Conservation (phyloP, 2,113 vertebrate genomes). For the Thalassoma bifasciatum region DNA sequence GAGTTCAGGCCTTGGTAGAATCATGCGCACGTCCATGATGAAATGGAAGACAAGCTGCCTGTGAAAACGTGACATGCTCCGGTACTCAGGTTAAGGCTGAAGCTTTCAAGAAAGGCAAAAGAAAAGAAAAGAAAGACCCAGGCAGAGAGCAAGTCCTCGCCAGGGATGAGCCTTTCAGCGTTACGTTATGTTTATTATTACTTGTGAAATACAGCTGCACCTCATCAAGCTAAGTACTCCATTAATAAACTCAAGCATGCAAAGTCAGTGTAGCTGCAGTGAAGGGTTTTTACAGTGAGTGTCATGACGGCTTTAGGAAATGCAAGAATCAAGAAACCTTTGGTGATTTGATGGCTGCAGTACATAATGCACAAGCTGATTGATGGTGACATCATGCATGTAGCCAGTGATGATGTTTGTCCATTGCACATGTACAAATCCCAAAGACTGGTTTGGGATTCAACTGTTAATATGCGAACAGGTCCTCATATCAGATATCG, state of each 20-base stretch:
- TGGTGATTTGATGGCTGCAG: conserved; percentile 30
- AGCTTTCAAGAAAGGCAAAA: conserved; percentile 44
- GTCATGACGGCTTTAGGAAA: conserved; percentile 37
- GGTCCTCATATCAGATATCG: neutral
- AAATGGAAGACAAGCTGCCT: conserved; percentile 54
- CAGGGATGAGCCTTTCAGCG: conserved; percentile 48
- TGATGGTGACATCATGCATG: conserved; percentile 22
- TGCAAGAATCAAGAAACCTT: conserved; percentile 43
- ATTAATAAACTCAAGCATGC: conserved; percentile 38
- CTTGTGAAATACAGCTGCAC: conserved; percentile 16
- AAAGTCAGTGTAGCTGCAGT: conserved; percentile 11
- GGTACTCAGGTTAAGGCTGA: conserved; percentile 45
- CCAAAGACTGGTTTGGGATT: neutral
- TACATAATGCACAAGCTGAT: conserved; percentile 25
- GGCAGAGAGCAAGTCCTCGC: conserved; percentile 5
- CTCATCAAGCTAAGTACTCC: conserved; percentile 34
- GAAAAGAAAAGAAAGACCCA: conserved; percentile 13
- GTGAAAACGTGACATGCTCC: conserved; percentile 32
- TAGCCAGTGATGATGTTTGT: conserved; percentile 8
- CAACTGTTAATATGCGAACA: neutral
- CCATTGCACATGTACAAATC: conserved; percentile 2
- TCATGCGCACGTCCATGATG: conserved; percentile 22
- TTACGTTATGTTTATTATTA: conserved; percentile 62
- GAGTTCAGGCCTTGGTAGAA: conserved; percentile 29
- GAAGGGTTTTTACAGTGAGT: conserved; percentile 60